These are phyloP conservation scores for Cydia amplana DNA, from an alignment of 1,140 invertebrate species.

Conservation along the genomic window DNA sequence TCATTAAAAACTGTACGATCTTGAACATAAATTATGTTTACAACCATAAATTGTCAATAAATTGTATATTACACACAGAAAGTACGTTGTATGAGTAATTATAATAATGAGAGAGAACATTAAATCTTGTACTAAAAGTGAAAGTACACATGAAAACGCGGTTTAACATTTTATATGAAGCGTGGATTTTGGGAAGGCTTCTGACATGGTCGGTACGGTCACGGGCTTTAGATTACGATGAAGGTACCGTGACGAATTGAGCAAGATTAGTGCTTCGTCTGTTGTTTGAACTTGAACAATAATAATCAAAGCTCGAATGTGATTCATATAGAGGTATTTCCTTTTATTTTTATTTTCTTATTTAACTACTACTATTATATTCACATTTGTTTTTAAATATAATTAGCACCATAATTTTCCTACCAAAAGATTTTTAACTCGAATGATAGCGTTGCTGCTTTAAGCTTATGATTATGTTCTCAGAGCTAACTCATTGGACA, in stretches of 20 bases:
- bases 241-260: not conserved
- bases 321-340: too few species aligned
- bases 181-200: not conserved
- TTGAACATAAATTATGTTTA: not conserved
- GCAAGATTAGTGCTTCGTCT: not conserved
- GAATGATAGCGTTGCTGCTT: too few species aligned
- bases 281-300: too few species aligned
- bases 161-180: slow-evolving; percentile 17
- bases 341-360: too few species aligned
- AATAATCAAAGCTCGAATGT: too few species aligned
- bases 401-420: too few species aligned
- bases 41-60: not conserved
- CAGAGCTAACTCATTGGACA: too few species aligned
- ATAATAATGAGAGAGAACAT: slow-evolving; percentile 14
- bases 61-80: not conserved
- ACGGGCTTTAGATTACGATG: not conserved
- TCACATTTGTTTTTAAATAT: too few species aligned
- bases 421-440: too few species aligned
- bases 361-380: too few species aligned
- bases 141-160: slow-evolving; percentile 10
- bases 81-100: not conserved
- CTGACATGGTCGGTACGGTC: not conserved
- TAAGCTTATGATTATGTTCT: too few species aligned
- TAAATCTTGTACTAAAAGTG: slow-evolving; percentile 16
- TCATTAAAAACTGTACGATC: not conserved